Evolutionary conservation across 2,113 vertebrate genomes (phyloP).

Genomic region (Nyctibius bracteatus): DNA sequence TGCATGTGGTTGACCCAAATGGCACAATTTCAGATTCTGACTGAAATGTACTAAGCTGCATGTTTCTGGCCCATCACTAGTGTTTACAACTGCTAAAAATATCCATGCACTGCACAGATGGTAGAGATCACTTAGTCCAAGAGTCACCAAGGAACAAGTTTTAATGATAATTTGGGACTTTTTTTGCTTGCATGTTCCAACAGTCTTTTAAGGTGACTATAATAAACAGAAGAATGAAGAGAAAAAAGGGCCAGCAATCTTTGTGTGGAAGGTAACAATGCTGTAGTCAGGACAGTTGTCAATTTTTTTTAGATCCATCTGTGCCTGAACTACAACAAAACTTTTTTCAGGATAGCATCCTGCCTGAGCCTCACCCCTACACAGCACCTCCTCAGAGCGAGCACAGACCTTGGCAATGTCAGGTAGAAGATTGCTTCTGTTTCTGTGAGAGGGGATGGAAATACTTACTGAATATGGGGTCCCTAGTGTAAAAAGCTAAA

Average conservation of each 20-base stretch:
- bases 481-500: background rate
- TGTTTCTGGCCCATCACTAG: background rate
- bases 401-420: background rate
- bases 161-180: background rate
- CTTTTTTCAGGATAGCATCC: background rate
- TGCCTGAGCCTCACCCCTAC: background rate
- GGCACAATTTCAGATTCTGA: background rate
- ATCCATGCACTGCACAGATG: background rate
- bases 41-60: background rate
- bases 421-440: background rate
- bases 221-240: background rate
- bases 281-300: background rate
- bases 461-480: accelerated
- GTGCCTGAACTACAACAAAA: background rate
- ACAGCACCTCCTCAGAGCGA: background rate
- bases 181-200: background rate
- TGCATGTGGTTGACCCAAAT: background rate
- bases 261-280: background rate
- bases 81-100: conserved; percentile 13
- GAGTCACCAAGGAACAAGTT: background rate
- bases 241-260: background rate
- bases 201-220: background rate
- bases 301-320: background rate
- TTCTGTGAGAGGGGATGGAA: background rate
- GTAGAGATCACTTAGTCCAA: background rate